Base-by-base conservation (phyloP, 2,888 invertebrate genomes). In the Tipula confusa region DNA sequence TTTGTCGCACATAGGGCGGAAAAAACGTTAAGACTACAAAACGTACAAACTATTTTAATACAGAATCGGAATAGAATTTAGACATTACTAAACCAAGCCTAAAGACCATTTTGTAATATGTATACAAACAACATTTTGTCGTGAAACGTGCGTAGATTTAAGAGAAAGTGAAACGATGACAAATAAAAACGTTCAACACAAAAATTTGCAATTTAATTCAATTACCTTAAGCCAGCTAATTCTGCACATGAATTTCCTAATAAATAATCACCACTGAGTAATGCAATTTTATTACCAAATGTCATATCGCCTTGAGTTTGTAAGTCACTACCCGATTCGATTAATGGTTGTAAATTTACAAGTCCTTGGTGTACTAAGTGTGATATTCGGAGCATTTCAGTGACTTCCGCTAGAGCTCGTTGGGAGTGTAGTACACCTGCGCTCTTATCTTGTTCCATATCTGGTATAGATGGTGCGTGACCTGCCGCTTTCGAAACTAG, bases 331-430 rank as follows among this genome's bases (percentile, higher is more conserved):
- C 90, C 90, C 18, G 90, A 88, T 83, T 91, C 90, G 0, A 90
- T 90, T 48, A 90, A 87, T 0, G 92, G 91, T 86, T 94, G 93
- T 87, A 96, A 92, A 89, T 98, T 97, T 24, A 97, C 95, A 84
- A 98, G 91, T 3, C 94, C 96, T 88, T 94, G 95, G 90, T 98
- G 98, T 13, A 98, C 95, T 85, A 97, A 91, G 88, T 97, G 95
- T 24, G 97, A 96, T 0, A 97, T 97, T 82, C 97, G 93, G 85
- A 98, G 97, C 96, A 98, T 97, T 91, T 98, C 98, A 0, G 96
- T 96, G n/a, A 98, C 96, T 90, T 98, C 98, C 0, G 98, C 98
- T 83, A 98, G 89, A 1, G 95, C 95, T 84, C 96, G 92, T 89
- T 97, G 97, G 85, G 96, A 95, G 87, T 96, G 94, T 38, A 96